These are phyloP conservation scores for Branchellion lobata DNA, from an alignment of 2,888 invertebrate genomes.

Conservation along the genomic window DNA sequence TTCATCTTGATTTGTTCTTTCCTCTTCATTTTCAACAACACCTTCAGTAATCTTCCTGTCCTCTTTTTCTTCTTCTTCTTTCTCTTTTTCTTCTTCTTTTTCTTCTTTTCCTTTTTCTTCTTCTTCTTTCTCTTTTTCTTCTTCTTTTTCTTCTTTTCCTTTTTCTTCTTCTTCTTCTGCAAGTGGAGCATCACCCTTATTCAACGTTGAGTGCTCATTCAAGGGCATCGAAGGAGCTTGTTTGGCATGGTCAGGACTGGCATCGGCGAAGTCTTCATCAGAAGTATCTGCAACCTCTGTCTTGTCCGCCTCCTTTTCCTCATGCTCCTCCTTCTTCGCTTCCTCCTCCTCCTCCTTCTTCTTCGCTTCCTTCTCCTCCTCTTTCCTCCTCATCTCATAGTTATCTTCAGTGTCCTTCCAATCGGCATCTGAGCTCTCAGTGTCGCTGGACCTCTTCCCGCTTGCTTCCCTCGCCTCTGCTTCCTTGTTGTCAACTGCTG, in stretches of 20 bases:
- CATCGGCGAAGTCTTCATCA: conserved; percentile 1
- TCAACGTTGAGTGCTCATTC: too few relatives aligned
- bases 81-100: too few relatives aligned
- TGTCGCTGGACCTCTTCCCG: conserved; percentile 18
- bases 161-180: not conserved
- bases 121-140: conserved; percentile 8
- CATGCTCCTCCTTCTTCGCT: not conserved
- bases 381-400: conserved; percentile 10
- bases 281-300: conserved; percentile 19
- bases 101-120: not conserved
- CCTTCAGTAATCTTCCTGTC: too few relatives aligned
- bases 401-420: conserved; percentile 24
- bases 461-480: not conserved
- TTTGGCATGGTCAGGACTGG: not conserved
- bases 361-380: not conserved
- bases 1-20: too few relatives aligned
- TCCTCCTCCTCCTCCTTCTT: not conserved
- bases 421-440: conserved; percentile 28
- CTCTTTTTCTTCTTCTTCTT: too few relatives aligned
- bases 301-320: not conserved
- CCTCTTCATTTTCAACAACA: too few relatives aligned
- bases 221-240: not conserved
- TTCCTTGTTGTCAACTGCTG: not conserved
- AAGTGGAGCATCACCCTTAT: not conserved
- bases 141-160: not conserved